Evolutionary conservation across 1,140 invertebrate species (phyloP), one percentile per base, ranked within the genome.

Genomic region (Penaeus indicus): DNA sequence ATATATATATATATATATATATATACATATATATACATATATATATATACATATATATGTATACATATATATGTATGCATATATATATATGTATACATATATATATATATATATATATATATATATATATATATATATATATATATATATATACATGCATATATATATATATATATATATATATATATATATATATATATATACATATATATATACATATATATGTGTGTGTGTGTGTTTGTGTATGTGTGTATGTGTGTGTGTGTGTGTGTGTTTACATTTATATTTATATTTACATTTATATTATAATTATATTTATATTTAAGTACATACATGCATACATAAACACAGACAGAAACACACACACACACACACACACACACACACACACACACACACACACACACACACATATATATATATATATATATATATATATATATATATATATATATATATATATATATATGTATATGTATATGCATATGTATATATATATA

Each of bases 31-130:
- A 42, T 80, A 80, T 13, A 32, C 25, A 80, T 80, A 80, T 42
- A 80, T 80, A 80, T 42, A 42, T 42, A 80, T 42, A 80, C 54
- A 80, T 80, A 80, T 42, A 80, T 42, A 80, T 42, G 54, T 13
- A 80, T 42, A 80, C 25, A 80, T 42, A 80, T 80, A 80, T 42
- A 80, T 80, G 54, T 80, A 80, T 80, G 54, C 54, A 80, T 80
- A 80, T 32, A 80, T 80, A 80, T 80, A 80, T 80, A 80, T 80
- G 54, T 80, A 80, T 80, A 80, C 54, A 80, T 80, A 80, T 42
- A 42, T 42, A 42, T 32, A 80, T 80, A 80, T 80, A 80, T 32
- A 80, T 80, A 80, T 80, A 80, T 80, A 80, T 80, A 80, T 80
- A 80, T 42, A 10, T 42, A 80, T 80, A 80, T 42, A 38, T 42